Base-by-base conservation (phyloP, 2,888 invertebrate species). In the Tuberolachnus salignus region DNA sequence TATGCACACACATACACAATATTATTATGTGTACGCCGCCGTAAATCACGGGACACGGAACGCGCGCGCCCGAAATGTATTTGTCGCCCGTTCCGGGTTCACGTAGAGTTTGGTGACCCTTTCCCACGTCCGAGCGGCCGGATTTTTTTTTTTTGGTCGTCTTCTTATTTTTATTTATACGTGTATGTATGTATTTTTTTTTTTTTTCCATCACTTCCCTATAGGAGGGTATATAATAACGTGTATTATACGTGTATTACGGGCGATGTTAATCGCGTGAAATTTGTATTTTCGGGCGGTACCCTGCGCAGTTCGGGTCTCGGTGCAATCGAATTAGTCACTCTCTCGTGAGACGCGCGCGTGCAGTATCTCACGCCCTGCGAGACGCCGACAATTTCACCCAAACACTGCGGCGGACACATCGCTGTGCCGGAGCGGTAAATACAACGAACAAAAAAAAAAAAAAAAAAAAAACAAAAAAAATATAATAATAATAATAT, bases 31-130 rank as follows among this genome's bases (percentile, higher is more conserved):
- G 1, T 21, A 46, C n/a, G n/a, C 49, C 11, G 57, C 34, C n/a
- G 78, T 78, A 78, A 78, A 78, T 78, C 75, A 67, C 75, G 23
- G 11, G n/a, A n/a, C n/a, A 1, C 51, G 51, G 9, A 46, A 14
- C 57, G 49, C n/a, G 49, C 13, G 16, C 66, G 19, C 11, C 46
- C 46, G 23, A 69, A 78, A 78, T 49, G 59, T 57, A 67, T 78
- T 69, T 61, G 78, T 78, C 78, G 49, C 69, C n/a, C 78, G 78
- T 78, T 78, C 78, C 78, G 78, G 78, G 78, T 78, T 78, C 78
- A 78, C 78, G 78, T 69, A 69, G 69, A 78, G 78, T 78, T 42
- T 51, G 75, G 78, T 69, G 78, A 69, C 78, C 78, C 78, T 78
- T 78, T 78, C 78, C 78, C 78, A 78, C 78, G 78, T 78, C 49